Conservation (phyloP, 2,797 vertebrate genomes). For the Poeciliopsis gracilis region DNA sequence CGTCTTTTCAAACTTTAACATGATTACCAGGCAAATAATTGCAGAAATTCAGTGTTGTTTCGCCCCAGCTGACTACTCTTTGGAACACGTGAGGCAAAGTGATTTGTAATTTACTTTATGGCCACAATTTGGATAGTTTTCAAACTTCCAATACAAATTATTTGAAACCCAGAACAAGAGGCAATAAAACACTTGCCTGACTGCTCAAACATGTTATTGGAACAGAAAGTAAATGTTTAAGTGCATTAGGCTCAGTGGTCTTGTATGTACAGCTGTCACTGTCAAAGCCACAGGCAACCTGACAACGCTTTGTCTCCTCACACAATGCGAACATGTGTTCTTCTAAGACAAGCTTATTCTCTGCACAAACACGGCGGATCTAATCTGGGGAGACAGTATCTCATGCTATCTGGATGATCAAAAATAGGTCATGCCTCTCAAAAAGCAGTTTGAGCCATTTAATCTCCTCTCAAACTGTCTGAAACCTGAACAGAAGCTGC, state of each 20-base stretch:
- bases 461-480: conserved; percentile 81
- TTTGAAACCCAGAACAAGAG: conserved; percentile 51
- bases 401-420: conserved; percentile 80
- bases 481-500: conserved; percentile 73
- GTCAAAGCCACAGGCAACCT: conserved; percentile 81
- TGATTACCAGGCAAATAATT: conserved; percentile 27
- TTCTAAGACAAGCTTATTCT: conserved; percentile 81
- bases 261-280: conserved; percentile 84
- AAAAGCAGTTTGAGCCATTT: conserved; percentile 82
- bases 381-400: conserved; percentile 83
- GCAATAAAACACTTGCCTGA: conserved; percentile 69
- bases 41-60: conserved; percentile 19
- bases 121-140: conserved; percentile 31
- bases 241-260: conserved; percentile 76
- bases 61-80: conserved; percentile 3
- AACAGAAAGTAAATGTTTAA: conserved; percentile 79
- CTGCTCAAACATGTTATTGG: conserved; percentile 73
- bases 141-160: conserved; percentile 47
- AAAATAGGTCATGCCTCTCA: conserved; percentile 84
- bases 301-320: conserved; percentile 81
- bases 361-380: conserved; percentile 73
- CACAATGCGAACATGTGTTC: conserved; percentile 84
- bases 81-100: conserved; percentile 14
- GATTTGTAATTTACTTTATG: conserved; percentile 15
- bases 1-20: conserved; percentile 43